These are phyloP conservation scores for Tanypteryx hageni DNA, from an alignment of 2,888 invertebrate species.

Conservation along the genomic window DNA sequence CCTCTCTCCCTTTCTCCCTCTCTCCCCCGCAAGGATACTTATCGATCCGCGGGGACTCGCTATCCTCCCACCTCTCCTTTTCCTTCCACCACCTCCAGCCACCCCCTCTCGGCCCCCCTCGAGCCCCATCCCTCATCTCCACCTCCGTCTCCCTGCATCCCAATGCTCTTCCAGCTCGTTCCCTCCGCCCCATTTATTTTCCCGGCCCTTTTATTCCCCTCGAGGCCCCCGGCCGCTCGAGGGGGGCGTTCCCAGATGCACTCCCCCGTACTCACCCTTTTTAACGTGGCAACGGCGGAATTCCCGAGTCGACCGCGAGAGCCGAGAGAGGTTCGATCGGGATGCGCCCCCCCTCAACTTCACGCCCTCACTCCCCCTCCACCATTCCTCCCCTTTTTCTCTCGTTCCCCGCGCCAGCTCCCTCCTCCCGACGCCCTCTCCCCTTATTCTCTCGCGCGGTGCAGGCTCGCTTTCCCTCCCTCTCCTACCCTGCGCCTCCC, in stretches of 20 bases:
- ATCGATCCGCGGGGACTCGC: constrained; percentile 46
- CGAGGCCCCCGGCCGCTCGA: background rate
- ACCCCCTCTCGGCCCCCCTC: background rate
- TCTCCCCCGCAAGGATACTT: constrained; percentile 31
- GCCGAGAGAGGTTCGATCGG: background rate
- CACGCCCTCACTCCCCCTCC: background rate
- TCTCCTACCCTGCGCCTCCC: background rate
- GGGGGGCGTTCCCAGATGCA: background rate
- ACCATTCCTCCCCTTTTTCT: background rate
- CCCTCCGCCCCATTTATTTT: background rate
- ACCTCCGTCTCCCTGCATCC: background rate
- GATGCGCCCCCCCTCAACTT: background rate
- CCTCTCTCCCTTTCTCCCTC: constrained; percentile 5
- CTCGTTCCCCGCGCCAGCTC: background rate
- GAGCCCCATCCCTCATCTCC: background rate
- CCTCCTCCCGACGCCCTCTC: background rate
- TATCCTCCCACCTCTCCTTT: background rate
- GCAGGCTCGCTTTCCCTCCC: background rate
- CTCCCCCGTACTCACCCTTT: constrained; percentile 19
- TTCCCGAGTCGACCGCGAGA: background rate
- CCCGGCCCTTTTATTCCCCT: background rate
- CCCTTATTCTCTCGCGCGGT: background rate
- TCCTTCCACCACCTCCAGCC: background rate
- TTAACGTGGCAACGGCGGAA: constrained; percentile 16
- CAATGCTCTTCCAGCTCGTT: background rate